These are phyloP conservation scores for Vicugna pacos DNA, from an alignment of 2,113 vertebrate species.

Conservation along the genomic window DNA sequence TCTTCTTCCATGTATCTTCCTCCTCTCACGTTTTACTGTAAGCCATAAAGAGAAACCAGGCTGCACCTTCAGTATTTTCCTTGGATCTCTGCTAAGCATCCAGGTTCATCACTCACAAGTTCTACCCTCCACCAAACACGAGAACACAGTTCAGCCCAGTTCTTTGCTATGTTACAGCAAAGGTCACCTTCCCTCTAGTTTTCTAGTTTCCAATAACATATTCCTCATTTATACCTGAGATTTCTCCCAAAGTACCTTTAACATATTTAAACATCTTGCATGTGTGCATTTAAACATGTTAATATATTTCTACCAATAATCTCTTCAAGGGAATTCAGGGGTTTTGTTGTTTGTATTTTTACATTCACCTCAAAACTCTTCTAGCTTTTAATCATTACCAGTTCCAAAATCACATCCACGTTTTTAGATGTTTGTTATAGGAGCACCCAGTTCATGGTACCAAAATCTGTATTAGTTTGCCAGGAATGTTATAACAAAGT, in stretches of 20 bases:
- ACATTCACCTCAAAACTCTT: neutral
- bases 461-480: neutral
- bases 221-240: neutral
- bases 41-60: neutral
- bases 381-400: neutral
- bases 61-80: neutral
- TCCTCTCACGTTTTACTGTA: neutral
- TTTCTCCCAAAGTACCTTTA: neutral
- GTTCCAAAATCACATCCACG: neutral
- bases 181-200: neutral
- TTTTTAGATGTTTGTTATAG: neutral
- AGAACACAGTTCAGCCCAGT: neutral
- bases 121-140: neutral
- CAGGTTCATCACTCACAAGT: neutral
- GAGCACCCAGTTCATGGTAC: neutral
- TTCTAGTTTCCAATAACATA: neutral
- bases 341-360: neutral
- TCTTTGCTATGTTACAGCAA: neutral
- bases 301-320: neutral
- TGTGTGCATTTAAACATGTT: neutral
- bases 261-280: neutral
- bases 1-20: neutral
- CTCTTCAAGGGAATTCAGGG: neutral
- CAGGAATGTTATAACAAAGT: neutral
- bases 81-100: neutral